Evolutionary conservation across 2,797 vertebrate species (phyloP), one percentile per base, ranked within the genome.

Genomic region (Halcyon badia): DNA sequence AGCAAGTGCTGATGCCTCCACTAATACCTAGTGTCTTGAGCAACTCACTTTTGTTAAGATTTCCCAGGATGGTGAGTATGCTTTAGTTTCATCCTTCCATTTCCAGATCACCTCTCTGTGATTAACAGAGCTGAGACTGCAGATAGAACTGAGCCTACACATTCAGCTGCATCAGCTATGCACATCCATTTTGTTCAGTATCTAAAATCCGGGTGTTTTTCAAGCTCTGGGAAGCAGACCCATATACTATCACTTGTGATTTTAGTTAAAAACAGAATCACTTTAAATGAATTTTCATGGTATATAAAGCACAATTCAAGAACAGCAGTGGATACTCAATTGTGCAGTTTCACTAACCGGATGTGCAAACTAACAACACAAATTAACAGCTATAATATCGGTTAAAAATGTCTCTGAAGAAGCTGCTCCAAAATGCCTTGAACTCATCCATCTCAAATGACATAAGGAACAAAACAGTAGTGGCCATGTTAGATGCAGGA

Each of bases 31-130:
- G 69, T 84, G 69, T 84, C 82, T 78, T 68, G 64, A 93, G 61
- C 64, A 96, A 95, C 86, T 96, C 94, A 84, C 75, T 97, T 92
- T 80, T 90, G 87, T 83, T 97, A 97, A 97, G 44, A 96, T 93
- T 92, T 96, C 96, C 93, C 93, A 94, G 69, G 77, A 97, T 83
- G 51, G 72, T 3, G 46, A 85, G 89, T 69, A 79, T 39, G 87
- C 86, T 87, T 90, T 83, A 85, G 93, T 68, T 90, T 85, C 89
- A 94, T 91, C 76, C 51, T 89, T 84, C 83, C 72, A 69, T 78
- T 96, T 96, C 71, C 88, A 96, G 88, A 89, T 70, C 81, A 95
- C 87, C 92, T 89, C 57, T 73, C 52, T n/a, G 20, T 73, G 95
- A 91, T 94, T 94, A 95, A 90, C 81, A 71, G 83, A 91, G 81